Base-by-base conservation (phyloP, 2,113 vertebrate species). In the Podilymbus podiceps region DNA sequence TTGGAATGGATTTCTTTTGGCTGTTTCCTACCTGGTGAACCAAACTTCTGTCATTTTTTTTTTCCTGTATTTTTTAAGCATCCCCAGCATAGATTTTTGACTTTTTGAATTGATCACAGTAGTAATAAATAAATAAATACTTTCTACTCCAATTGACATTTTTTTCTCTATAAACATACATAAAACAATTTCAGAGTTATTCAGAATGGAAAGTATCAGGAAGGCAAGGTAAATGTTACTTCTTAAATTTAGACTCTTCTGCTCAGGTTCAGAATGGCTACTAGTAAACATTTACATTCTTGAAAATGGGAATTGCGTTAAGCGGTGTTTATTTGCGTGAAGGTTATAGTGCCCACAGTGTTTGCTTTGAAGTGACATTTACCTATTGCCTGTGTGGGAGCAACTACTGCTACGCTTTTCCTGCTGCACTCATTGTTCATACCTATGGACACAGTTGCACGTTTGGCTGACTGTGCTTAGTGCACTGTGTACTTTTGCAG, bases 391-490 rank as follows among this genome's bases (percentile, higher is more conserved):
- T 20, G 13, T 27, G 87, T 21, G 73, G 67, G 50, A 79, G 77
- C 87, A n/a, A 5, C n/a, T 44, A 1, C 62, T 17, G 69, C 0
- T 11, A 5, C 0, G 47, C 52, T 38, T 38, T 50, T 42, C 50
- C 30, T n/a, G 9, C 38, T 38, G 73, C 38, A 0, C 55, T 50
- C 17, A 14, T 76, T 84, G 73, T 92, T 63, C 67, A 3, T 5
- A 2, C 8, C 5, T 0, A 1, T 1, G 59, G 78, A 5, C 50
- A 19, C 58, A 17, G 47, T 4, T 59, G 75, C 3, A 0, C 33
- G 60, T n/a, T 24, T 55, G 88, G 77, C 75, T 30, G 69, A 2
- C 62, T 0, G 17, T 42, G 75, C 85, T 9, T 3, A 10, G 88
- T 3, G 85, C 56, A 2, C 75, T 6, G 2, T 18, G 95, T 69